Evolutionary conservation across 2,888 invertebrate species (phyloP).

Genomic region (Drosophila anomalata): DNA sequence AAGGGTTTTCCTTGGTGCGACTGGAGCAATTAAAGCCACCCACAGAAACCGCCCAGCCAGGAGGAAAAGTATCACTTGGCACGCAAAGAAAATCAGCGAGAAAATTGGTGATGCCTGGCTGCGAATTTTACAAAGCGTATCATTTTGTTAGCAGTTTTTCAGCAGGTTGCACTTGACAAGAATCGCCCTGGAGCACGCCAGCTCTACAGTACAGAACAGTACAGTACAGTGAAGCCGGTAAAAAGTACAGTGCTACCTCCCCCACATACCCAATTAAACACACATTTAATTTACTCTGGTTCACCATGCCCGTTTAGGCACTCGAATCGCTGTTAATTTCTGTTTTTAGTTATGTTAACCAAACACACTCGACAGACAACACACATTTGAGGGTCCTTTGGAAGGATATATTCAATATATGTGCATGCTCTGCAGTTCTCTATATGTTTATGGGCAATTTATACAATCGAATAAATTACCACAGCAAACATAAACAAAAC

Average conservation of each 20-base stretch:
- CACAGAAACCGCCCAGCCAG: constrained; percentile 24
- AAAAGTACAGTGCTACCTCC: constrained; percentile 14
- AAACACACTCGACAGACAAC: constrained; percentile 53
- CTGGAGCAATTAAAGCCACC: constrained; percentile 62
- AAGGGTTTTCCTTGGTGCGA: constrained; percentile 54
- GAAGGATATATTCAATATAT: neutral
- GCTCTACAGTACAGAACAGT: neutral
- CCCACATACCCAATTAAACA: constrained; percentile 59
- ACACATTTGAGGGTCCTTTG: constrained; percentile 14
- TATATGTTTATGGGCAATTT: constrained; percentile 77
- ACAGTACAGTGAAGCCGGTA: neutral
- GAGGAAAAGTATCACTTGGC: constrained; percentile 73
- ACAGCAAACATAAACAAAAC: constrained; percentile 70
- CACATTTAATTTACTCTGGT: constrained; percentile 54
- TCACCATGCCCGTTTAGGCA: constrained; percentile 44
- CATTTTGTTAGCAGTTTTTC: constrained; percentile 80
- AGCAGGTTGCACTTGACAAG: constrained; percentile 73
- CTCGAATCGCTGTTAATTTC: constrained; percentile 65
- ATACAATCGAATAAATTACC: constrained; percentile 76
- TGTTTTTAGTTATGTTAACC: constrained; percentile 71
- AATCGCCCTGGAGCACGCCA: constrained; percentile 70
- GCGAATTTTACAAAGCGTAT: constrained; percentile 78
- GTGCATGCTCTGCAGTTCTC: constrained; percentile 54
- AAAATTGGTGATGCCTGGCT: constrained; percentile 63
- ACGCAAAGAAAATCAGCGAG: constrained; percentile 78